phyloP scores from a whole-genome alignment of 2,113 vertebrate species.

The Hypocryptadius cinnamomeus region DNA sequence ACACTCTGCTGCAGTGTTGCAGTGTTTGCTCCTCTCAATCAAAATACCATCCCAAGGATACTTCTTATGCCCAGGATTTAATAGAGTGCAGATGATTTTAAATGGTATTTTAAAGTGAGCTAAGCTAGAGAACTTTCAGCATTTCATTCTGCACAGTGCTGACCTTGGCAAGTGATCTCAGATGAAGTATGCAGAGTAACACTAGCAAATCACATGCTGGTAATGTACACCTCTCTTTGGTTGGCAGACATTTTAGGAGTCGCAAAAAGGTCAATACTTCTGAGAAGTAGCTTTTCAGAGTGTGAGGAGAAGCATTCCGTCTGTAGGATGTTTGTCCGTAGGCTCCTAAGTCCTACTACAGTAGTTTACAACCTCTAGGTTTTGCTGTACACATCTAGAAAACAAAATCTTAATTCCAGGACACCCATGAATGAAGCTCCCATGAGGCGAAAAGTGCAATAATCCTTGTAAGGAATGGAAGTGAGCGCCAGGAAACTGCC shows the following conservation, averaged over 20 bases:
- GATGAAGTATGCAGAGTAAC: not conserved
- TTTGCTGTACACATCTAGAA: not conserved
- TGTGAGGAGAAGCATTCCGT: not conserved
- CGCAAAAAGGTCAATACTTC: constrained; percentile 55
- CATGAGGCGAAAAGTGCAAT: accelerated
- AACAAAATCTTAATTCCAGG: not conserved
- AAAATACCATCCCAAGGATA: not conserved
- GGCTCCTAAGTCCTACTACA: not conserved
- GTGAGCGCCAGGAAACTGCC: not conserved
- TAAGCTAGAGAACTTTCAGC: not conserved
- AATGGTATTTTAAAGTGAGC: not conserved
- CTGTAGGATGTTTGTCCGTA: not conserved
- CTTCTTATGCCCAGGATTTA: not conserved
- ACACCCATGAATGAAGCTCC: not conserved
- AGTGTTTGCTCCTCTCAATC: not conserved
- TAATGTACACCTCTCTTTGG: constrained; percentile 37
- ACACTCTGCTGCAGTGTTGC: not conserved
- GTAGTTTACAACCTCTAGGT: not conserved
- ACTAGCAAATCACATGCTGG: constrained; percentile 30
- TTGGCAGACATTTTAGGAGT: constrained; percentile 25
- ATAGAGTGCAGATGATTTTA: not conserved
- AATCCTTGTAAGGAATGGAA: not conserved
- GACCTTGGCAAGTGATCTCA: not conserved
- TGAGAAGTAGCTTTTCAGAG: not conserved
- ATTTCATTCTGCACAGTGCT: not conserved